Conservation (phyloP, 2,888 invertebrate genomes). For the Andrena trimmerana region DNA sequence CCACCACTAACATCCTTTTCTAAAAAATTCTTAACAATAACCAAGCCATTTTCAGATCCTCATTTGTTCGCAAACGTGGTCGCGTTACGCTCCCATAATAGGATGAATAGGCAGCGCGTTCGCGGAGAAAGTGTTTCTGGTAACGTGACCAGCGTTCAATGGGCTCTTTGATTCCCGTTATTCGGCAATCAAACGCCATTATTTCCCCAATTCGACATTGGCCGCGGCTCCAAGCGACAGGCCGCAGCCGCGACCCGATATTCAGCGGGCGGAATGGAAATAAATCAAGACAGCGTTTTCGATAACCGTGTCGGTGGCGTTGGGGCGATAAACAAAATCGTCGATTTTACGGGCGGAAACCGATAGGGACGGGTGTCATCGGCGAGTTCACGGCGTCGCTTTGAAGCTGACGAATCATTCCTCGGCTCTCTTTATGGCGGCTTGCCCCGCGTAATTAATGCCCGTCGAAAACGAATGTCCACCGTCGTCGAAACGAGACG, state of each 20-base stretch:
- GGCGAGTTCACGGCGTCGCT: constrained; percentile 1
- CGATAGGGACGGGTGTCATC: background rate
- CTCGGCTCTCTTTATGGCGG: constrained; percentile 41
- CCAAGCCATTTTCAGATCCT: background rate
- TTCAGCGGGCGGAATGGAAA: constrained; percentile 23
- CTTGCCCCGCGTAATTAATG: constrained; percentile 59
- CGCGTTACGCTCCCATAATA: background rate
- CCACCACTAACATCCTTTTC: no score
- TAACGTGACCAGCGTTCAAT: constrained; percentile 2
- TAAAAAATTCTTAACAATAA: no score
- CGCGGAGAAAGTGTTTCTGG: background rate
- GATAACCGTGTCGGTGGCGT: constrained; percentile 28
- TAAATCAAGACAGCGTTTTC: constrained; percentile 55
- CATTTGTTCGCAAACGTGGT: background rate
- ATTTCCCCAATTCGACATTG: constrained; percentile 25
- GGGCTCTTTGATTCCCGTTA: constrained; percentile 23
- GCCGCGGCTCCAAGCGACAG: background rate
- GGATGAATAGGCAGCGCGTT: background rate
- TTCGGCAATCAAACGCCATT: constrained; percentile 31
- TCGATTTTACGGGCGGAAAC: constrained; percentile 6
- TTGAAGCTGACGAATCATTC: constrained; percentile 36
- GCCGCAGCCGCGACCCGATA: background rate
- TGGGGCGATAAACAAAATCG: constrained; percentile 27
- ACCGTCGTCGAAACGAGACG: constrained; percentile 35
- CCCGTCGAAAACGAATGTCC: constrained; percentile 33